Evolutionary conservation across 92 coral and sea anemone genomes (phyloP), one percentile per base, ranked within the genome.

Genomic region (Actinernus sp.): DNA sequence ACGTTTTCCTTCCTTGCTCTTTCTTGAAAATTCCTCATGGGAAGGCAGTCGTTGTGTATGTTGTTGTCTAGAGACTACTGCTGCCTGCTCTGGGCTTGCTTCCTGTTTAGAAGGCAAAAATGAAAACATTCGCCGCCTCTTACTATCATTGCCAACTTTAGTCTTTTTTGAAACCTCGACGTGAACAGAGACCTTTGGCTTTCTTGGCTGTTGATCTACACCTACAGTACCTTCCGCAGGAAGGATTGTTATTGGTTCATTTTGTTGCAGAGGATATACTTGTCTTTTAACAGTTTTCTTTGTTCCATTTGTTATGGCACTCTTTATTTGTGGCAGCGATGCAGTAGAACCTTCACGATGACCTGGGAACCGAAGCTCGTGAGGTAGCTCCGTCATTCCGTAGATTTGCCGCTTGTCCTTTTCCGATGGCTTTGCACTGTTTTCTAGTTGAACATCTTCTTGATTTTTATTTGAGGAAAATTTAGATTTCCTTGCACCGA

Each of bases 151-250:
- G 4, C 72, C 63, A 44, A 28, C 30, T 17, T 68, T 62, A 18
- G 58, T 68, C 43, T 78, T 78, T 57, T 90, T 90, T 7, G 84
- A 70, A 2, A 74, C 61, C 44, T 86, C 83, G 10, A 89, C 84
- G 33, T 89, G 63, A 14, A 89, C 66, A 26, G 91, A 79, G 20
- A 89, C 86, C n/a, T 32, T 88, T 1, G 91, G 78, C 38, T 61
- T 63, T 54, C 40, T 55, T 24, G 30, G 40, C 19, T 13, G 20
- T 22, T 39, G 13, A 1, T 23, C 23, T 23, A 24, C 36, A 58
- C 23, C 50, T 29, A 36, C 39, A 48, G 34, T 31, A 31, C 34
- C 55, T 36, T 20, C 52, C n/a, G 16, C 10, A 26, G 49, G 28
- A 2, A 2, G 39, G 1, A 31, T 49, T 17, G 52, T 13, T 26